These are phyloP conservation scores for Drosophila orena DNA, from an alignment of 1,140 invertebrate genomes.

Conservation along the genomic window DNA sequence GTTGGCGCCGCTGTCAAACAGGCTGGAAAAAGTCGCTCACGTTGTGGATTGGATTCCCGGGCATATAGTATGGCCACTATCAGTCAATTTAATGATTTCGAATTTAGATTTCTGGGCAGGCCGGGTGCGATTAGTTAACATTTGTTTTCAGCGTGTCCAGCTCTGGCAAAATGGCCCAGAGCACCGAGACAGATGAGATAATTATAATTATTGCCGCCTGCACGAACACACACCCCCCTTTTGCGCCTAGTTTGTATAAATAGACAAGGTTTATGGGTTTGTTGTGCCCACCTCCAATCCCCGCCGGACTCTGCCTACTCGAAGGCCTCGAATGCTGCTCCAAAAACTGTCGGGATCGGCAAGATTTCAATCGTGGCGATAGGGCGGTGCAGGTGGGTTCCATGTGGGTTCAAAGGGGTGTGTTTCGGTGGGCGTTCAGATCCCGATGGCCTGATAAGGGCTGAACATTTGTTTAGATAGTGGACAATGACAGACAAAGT, in stretches of 20 bases:
- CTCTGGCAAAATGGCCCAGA: slow-evolving; percentile 13
- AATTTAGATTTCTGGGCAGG: slow-evolving; percentile 66
- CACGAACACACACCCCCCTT: slow-evolving; percentile 12
- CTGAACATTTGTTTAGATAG: background rate
- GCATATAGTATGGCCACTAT: slow-evolving; percentile 48
- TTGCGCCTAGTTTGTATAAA: slow-evolving; percentile 25
- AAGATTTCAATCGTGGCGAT: background rate
- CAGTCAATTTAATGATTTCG: slow-evolving; percentile 56
- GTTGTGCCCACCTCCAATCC: slow-evolving; percentile 44
- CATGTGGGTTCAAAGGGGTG: slow-evolving; percentile 10
- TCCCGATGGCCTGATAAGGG: slow-evolving; percentile 11
- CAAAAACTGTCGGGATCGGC: slow-evolving; percentile 13
- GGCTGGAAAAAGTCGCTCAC: slow-evolving; percentile 33
- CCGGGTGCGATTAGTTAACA: slow-evolving; percentile 63
- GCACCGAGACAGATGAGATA: slow-evolving; percentile 59
- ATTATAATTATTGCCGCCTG: slow-evolving; percentile 61
- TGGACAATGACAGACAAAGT: background rate
- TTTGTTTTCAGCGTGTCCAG: slow-evolving; percentile 78
- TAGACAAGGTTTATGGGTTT: slow-evolving; percentile 65
- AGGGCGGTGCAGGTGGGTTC: slow-evolving; percentile 2
- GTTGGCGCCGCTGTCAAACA: slow-evolving; percentile 45
- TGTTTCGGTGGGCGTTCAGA: slow-evolving; percentile 13
- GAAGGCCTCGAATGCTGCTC: background rate
- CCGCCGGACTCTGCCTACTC: slow-evolving; percentile 11
- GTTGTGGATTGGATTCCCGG: slow-evolving; percentile 34